phyloP scores from a whole-genome alignment of 2,888 invertebrate species.

The Brachyptera putata region DNA sequence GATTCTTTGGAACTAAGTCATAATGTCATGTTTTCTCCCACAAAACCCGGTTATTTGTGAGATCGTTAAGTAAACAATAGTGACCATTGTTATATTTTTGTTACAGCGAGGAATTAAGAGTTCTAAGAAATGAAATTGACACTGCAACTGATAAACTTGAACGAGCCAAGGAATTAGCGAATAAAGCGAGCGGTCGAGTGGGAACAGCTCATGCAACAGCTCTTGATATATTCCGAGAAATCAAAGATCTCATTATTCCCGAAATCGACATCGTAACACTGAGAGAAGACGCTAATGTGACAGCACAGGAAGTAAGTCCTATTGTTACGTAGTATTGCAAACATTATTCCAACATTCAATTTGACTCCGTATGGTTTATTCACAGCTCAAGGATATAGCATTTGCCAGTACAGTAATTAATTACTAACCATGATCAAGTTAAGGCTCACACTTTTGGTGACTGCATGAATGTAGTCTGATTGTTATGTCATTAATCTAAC shows the following conservation, averaged over 20 bases:
- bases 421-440: too few relatives aligned
- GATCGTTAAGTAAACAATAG: too few relatives aligned
- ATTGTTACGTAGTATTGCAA: constrained; percentile 20
- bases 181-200: constrained; percentile 69
- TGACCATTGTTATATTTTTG: too few relatives aligned
- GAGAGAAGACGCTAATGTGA: constrained; percentile 61
- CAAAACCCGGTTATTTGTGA: too few relatives aligned
- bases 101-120: constrained; percentile 61
- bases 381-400: too few relatives aligned
- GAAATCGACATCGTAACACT: constrained; percentile 67
- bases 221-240: constrained; percentile 71
- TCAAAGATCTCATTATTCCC: constrained; percentile 73
- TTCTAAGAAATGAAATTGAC: constrained; percentile 60
- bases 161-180: constrained; percentile 64
- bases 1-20: too few relatives aligned
- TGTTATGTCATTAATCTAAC: too few relatives aligned
- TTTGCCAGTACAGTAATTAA: too few relatives aligned
- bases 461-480: too few relatives aligned
- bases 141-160: constrained; percentile 66
- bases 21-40: too few relatives aligned
- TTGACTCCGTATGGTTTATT: too few relatives aligned
- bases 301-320: constrained; percentile 61
- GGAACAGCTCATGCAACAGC: constrained; percentile 77
- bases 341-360: neutral
- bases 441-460: too few relatives aligned